These are phyloP conservation scores for Drosophila eohydei DNA, from an alignment of 2,888 invertebrate species.

Conservation along the genomic window DNA sequence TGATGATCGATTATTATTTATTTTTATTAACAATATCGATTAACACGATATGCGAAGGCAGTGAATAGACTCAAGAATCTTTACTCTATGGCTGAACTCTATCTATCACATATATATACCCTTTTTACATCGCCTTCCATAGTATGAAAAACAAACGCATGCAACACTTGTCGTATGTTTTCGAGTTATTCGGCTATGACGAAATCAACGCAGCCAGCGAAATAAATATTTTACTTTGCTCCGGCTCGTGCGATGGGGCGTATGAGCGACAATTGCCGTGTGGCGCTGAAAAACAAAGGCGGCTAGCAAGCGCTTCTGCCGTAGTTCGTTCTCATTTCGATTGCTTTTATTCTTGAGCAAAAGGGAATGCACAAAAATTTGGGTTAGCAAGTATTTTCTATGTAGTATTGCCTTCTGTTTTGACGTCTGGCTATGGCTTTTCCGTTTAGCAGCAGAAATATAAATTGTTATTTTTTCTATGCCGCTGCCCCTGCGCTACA, in stretches of 20 bases:
- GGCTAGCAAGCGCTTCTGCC: background rate
- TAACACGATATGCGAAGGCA: no score
- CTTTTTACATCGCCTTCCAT: background rate
- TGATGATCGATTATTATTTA: background rate
- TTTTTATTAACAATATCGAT: no score
- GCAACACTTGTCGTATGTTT: constrained; percentile 32
- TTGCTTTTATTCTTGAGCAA: constrained; percentile 27
- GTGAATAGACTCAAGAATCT: background rate
- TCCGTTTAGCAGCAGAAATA: constrained; percentile 30
- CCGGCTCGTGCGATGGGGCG: constrained; percentile 41
- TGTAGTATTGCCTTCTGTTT: constrained; percentile 54
- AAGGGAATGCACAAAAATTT: constrained; percentile 67
- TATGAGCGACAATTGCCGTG: constrained; percentile 56
- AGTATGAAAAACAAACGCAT: constrained; percentile 9
- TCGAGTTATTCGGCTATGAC: constrained; percentile 63
- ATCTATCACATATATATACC: background rate
- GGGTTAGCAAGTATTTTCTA: constrained; percentile 58
- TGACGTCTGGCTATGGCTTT: constrained; percentile 48
- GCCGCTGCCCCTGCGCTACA: constrained; percentile 22
- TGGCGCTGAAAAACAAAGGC: constrained; percentile 10
- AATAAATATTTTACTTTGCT: constrained; percentile 59
- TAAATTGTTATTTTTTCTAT: constrained; percentile 35
- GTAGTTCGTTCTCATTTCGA: constrained; percentile 36
- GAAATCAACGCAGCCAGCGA: constrained; percentile 51
- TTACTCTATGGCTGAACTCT: background rate